Evolutionary conservation across 2,113 vertebrate genomes (phyloP).

Genomic region (Hystrix brachyura): DNA sequence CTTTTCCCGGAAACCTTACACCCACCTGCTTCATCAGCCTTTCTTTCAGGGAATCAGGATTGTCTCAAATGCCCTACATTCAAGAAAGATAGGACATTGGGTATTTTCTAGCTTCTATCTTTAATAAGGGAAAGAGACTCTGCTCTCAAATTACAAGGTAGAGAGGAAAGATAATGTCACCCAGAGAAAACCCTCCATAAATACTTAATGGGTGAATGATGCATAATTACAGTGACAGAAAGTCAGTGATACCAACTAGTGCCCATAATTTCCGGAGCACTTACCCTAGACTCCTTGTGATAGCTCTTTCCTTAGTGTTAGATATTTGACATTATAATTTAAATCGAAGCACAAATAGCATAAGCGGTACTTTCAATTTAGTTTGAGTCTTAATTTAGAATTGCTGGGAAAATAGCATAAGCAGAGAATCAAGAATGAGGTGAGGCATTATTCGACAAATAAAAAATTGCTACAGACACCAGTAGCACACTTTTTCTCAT

Average conservation of each 20-base stretch:
- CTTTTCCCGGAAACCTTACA: background rate
- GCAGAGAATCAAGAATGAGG: background rate
- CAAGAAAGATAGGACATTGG: background rate
- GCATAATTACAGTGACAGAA: background rate
- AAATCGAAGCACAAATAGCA: background rate
- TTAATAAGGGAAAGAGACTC: background rate
- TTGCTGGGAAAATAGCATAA: background rate
- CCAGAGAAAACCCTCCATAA: background rate
- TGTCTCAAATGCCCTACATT: background rate
- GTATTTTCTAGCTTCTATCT: background rate
- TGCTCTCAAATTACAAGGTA: background rate
- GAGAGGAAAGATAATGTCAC: background rate
- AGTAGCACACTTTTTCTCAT: background rate
- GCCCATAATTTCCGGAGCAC: background rate
- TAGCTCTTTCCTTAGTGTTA: background rate
- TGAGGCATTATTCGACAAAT: background rate
- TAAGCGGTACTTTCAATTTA: background rate
- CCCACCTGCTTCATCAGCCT: background rate
- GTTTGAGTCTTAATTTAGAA: slow-evolving; percentile 27
- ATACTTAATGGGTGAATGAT: background rate
- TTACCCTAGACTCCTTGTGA: background rate
- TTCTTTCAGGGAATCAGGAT: background rate
- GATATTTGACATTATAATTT: slow-evolving; percentile 8
- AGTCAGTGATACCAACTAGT: background rate
- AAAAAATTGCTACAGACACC: background rate